phyloP scores from a whole-genome alignment of 2,113 vertebrate genomes.

The Solea solea region DNA sequence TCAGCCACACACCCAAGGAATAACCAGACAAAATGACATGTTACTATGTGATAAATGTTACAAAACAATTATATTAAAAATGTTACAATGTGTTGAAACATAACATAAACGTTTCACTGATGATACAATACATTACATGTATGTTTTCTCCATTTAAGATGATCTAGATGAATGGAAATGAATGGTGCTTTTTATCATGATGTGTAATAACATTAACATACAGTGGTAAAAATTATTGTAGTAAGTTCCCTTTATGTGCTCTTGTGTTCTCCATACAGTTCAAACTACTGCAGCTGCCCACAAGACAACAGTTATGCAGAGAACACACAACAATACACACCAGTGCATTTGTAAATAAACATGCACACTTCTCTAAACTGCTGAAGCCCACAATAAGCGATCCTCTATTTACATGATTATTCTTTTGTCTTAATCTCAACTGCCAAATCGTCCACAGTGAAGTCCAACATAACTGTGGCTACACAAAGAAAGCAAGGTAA shows the following conservation, averaged over 20 bases:
- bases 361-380: constrained; percentile 51
- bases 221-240: constrained; percentile 5
- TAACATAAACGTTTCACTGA: too few species aligned
- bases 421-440: constrained; percentile 70
- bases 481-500: constrained; percentile 74
- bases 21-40: too few species aligned
- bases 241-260: constrained; percentile 1
- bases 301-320: constrained; percentile 34
- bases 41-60: too few species aligned
- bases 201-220: not conserved
- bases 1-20: too few species aligned
- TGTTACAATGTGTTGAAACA: too few species aligned
- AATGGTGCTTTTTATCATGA: too few species aligned
- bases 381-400: constrained; percentile 42
- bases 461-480: constrained; percentile 70
- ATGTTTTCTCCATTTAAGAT: too few species aligned
- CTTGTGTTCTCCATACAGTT: not conserved
- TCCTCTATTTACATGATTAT: constrained; percentile 62
- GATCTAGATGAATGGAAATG: too few species aligned
- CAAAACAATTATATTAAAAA: too few species aligned
- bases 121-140: too few species aligned
- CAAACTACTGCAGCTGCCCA: constrained; percentile 6
- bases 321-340: constrained; percentile 38
- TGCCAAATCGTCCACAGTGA: constrained; percentile 70
- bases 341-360: constrained; percentile 36